Evolutionary conservation across 2,888 invertebrate species (phyloP), one percentile per base, ranked within the genome.

Genomic region (Drosophila anomelani): DNA sequence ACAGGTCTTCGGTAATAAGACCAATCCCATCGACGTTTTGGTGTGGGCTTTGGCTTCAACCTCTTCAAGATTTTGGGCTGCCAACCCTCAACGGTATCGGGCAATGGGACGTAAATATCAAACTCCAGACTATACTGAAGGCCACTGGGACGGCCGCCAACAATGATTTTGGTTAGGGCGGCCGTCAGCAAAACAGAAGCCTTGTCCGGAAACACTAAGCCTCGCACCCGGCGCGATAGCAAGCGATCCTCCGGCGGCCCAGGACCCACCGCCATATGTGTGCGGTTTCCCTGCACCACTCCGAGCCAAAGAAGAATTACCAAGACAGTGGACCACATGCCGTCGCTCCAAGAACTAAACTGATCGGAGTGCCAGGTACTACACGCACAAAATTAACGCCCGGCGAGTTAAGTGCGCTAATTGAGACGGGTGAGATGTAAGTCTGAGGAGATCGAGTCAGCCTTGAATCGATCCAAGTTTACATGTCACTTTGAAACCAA

Each of bases 1-100:
- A 0, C 13, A 4, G 43, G 55, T 39, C 43, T 29, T 20, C 32
- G 38, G 23, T 53, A 23, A 34, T 51, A 49, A 12, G 51, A 32
- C 63, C 75, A 64, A 58, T 80, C 72, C 66, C 63, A 73, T 8
- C 76, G 81, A 0, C 66, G 67, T 20, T 76, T 81, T 2, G 74
- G 47, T 1, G 38, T 46, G 7, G 41, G n/a, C 15, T 70, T 62
- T 4, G 53, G 54, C 10, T 39, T 75, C 0, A 75, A 62, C 0
- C 43, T 57, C 2, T 57, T 17, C 0, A 84, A 34, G 5, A 85
- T 66, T 2, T 69, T 85, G 8, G 90, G 86, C 8, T 80, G 76
- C 90, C 90, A 90, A 12, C 85, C 88, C 6, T 87, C 89, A 3
- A 89, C 17, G 5, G 81, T 76, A n/a, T 90, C 89, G 9, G 90